These are phyloP conservation scores for Columba livia DNA, from an alignment of 2,113 vertebrate genomes.

Conservation along the genomic window DNA sequence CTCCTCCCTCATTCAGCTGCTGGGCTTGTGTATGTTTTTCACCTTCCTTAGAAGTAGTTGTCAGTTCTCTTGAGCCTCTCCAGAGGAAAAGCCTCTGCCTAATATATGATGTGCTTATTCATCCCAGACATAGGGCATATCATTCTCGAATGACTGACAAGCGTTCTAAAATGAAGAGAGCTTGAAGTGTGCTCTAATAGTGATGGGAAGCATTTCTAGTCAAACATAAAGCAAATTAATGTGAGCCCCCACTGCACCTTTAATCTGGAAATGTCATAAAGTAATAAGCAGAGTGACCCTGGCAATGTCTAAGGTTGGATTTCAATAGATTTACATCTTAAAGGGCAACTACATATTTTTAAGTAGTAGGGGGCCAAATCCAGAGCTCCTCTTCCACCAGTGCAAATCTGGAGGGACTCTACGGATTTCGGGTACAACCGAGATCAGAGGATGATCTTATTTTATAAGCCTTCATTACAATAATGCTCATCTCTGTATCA, in stretches of 20 bases:
- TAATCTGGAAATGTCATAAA: conserved; percentile 84
- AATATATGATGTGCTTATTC: conserved; percentile 82
- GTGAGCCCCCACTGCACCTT: conserved; percentile 79
- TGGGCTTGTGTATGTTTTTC: conserved; percentile 34
- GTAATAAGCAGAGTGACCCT: conserved; percentile 80
- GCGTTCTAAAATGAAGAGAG: conserved; percentile 81
- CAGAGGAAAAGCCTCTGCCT: conserved; percentile 70
- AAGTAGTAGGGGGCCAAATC: conserved; percentile 17
- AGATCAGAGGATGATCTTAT: background rate
- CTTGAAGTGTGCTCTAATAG: conserved; percentile 74
- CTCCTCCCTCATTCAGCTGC: background rate
- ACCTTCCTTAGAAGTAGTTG: conserved; percentile 56
- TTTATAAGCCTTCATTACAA: background rate
- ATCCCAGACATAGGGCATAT: conserved; percentile 74
- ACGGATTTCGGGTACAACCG: background rate
- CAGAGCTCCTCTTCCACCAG: background rate
- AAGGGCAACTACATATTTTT: conserved; percentile 63
- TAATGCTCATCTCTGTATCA: background rate
- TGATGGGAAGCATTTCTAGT: conserved; percentile 82
- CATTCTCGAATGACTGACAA: conserved; percentile 86
- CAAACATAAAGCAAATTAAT: conserved; percentile 90
- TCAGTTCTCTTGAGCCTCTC: conserved; percentile 50
- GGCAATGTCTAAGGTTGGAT: conserved; percentile 63
- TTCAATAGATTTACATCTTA: conserved; percentile 83
- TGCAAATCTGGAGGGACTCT: background rate